Evolutionary conservation across 2,797 vertebrate genomes (phyloP).

Genomic region (Ficedula albicollis): DNA sequence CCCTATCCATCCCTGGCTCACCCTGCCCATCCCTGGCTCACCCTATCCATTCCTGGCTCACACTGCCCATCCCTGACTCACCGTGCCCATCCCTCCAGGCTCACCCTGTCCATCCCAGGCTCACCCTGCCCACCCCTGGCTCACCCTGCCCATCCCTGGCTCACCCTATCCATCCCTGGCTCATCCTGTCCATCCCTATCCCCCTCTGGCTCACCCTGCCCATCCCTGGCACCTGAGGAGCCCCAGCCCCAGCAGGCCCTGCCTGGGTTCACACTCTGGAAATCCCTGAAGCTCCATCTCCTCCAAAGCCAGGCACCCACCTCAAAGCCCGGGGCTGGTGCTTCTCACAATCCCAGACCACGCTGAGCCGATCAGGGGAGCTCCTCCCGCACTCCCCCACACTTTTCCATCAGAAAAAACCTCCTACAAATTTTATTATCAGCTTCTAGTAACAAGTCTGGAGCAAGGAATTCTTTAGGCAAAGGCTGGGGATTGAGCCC

Average conservation of each 20-base stretch:
- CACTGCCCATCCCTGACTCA: too few relatives aligned
- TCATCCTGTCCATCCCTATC: too few relatives aligned
- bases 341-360: neutral
- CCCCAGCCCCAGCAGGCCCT: neutral
- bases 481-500: neutral
- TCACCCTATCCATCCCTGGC: too few relatives aligned
- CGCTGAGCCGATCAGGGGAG: neutral
- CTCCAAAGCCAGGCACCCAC: rapidly evolving
- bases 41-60: too few relatives aligned
- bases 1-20: too few relatives aligned
- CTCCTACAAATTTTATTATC: neutral
- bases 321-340: neutral
- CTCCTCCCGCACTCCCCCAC: neutral
- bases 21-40: too few relatives aligned
- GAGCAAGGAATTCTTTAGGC: neutral
- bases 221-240: too few relatives aligned
- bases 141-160: too few relatives aligned
- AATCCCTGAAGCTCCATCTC: neutral
- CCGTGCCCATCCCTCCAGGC: too few relatives aligned
- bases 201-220: too few relatives aligned
- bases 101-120: too few relatives aligned
- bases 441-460: constrained; percentile 3
- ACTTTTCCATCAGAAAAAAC: neutral
- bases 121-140: too few relatives aligned
- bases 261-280: rapidly evolving